phyloP scores from a whole-genome alignment of 2,888 invertebrate species.

The Amiota communis region DNA sequence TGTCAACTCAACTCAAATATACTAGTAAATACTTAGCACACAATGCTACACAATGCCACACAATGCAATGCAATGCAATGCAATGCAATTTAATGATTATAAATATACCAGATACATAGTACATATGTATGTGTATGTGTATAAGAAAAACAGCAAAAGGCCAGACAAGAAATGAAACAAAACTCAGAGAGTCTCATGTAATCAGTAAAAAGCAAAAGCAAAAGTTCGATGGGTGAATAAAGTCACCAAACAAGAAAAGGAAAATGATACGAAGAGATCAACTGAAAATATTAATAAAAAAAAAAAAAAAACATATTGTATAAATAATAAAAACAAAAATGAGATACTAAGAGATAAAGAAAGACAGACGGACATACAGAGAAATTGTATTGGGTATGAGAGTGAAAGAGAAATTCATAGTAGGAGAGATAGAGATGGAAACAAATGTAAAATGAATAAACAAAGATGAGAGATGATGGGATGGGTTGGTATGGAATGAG shows the following conservation, averaged over 20 bases:
- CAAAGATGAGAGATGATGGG: not conserved
- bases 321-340: not conserved
- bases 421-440: not conserved
- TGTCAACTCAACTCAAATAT: conserved; percentile 31
- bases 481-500: no score
- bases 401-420: not conserved
- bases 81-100: no score
- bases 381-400: not conserved
- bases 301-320: not conserved
- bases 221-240: no score
- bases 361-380: not conserved
- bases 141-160: not conserved
- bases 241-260: no score
- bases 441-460: not conserved
- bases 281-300: no score
- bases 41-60: no score
- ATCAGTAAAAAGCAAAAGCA: no score
- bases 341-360: not conserved
- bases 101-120: conserved; percentile 1
- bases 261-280: no score
- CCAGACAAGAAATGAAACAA: conserved; percentile 12
- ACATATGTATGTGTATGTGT: conserved; percentile 12
- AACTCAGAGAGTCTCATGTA: not conserved
- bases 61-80: no score
- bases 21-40: not conserved